Evolutionary conservation across 1,140 invertebrate genomes (phyloP), one percentile per base, ranked within the genome.

Genomic region (Pinna nobilis): DNA sequence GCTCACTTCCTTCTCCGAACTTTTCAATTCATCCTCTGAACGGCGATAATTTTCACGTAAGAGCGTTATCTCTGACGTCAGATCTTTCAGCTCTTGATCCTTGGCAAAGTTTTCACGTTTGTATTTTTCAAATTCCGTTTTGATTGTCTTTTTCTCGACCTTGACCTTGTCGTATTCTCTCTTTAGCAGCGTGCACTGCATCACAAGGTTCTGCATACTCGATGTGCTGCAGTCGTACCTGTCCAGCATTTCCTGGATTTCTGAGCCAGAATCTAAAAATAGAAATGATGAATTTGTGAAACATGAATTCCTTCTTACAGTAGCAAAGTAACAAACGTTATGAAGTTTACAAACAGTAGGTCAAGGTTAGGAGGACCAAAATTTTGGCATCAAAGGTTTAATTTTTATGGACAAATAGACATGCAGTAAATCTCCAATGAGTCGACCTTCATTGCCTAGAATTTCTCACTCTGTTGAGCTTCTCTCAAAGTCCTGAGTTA

Each of bases 161-260:
- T 79, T 82, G 11, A 69, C 57, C 32, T 82, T 65, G 53, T 76
- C 74, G 64, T 75, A 82, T 65, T 82, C 81, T n/a, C 78, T 57
- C 47, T 80, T 82, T 25, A 83, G 44, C 9, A 82, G 73, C n/a
- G 71, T 66, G 47, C 74, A 65, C 37, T 80, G 74, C 57, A 61
- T 78, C 0, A 72, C 69, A 23, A 83, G 68, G 39, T 79, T 73
- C 39, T 74, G 70, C 0, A 77, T n/a, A 23, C 75, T 69, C 25
- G 68, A 71, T 18, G 73, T 71, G 18, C 70, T 57, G 30, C 64
- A 65, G 4, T 78, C 55, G 63, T 75, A 69, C 13, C 66, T 73
- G 11, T 51, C 25, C 7, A 83, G 15, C 15, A 81, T 70, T 5
- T 73, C 51, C 20, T 79, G 60, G 7, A 70, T 60, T 47, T 82